Base-by-base conservation (phyloP, 2,797 vertebrate species). In the Tenualosa thibaudeaui region DNA sequence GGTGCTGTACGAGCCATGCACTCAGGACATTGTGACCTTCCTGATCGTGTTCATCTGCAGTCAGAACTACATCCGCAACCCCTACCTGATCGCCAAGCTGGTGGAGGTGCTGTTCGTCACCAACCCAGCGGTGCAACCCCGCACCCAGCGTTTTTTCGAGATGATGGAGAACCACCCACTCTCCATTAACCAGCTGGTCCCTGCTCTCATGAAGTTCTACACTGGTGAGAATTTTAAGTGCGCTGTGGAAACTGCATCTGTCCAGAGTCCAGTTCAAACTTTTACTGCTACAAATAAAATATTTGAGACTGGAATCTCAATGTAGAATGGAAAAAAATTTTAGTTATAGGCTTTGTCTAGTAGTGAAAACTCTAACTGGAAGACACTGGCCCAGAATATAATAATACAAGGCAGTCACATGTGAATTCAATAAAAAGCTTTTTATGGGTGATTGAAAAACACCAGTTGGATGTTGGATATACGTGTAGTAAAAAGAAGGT, bases 91-190 rank as follows among this genome's bases (percentile, higher is more conserved):
- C 85, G 98, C 98, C 89, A 99, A 99, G 89, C 95, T 99, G 88
- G 98, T 99, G 85, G 98, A 99, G 88, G 98, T 99, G 92, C 96
- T 99, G 95, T 99, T 99, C 68, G 98, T 99, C 93, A 99, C 98
- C 81, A 99, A 99, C 88, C 98, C 98, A 0, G 96, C 98, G 7
- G 98, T 99, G 26, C 98, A 99, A 93, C 98, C 97, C 1, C 96
- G 98, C 51, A 99, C 98, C 37, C 98, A 99, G 88, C 96, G 98
- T 90, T 99, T 99, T 91, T 99, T 98, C 85, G 98, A 99, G 92
- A 98, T 99, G 97, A 98, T 99, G 89, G 98, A 99, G 93, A 99
- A 98, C 91, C 98, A 99, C 86, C 98, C 97, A 1, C 93, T 99
- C 88, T 97, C 98, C 68, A 93, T 97, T 89, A 99, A 98, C 89